Percentiles rank a stretch among this genome's conserved stretches.
Evolutionary conservation across 2,797 vertebrate species (phyloP).

Genomic region (Huso huso): DNA sequence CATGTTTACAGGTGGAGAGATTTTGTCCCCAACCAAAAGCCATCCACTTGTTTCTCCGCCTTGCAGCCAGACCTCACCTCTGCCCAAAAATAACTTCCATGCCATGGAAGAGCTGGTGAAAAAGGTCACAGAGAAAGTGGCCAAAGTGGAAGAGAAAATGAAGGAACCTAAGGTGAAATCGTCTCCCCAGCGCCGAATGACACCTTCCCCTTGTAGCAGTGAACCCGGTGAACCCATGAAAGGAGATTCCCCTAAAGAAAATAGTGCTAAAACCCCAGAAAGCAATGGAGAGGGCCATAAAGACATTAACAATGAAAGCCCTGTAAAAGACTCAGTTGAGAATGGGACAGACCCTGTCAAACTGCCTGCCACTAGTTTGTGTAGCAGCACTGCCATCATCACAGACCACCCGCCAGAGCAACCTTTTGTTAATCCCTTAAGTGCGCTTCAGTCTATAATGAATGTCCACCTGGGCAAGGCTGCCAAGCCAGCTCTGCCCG

Average conservation of each 20-base stretch:
- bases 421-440: conserved; percentile 94
- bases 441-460: conserved; percentile 96
- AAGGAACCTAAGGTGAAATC: conserved; percentile 74
- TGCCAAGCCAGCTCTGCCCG: conserved; percentile 87
- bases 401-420: conserved; percentile 95
- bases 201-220: conserved; percentile 84
- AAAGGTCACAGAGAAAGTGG: conserved; percentile 94
- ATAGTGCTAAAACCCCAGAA: conserved; percentile 74
- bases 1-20: conserved; percentile 76
- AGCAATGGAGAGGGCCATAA: conserved; percentile 61
- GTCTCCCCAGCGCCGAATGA: conserved; percentile 74
- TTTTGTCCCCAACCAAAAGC: conserved; percentile 77
- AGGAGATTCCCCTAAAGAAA: conserved; percentile 70
- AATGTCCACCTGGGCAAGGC: conserved; percentile 96
- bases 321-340: conserved; percentile 67
- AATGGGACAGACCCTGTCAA: conserved; percentile 75
- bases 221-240: conserved; percentile 74
- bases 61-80: conserved; percentile 81
- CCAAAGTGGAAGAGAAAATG: conserved; percentile 92
- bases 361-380: conserved; percentile 60
- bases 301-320: conserved; percentile 69
- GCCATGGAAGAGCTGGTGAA: conserved; percentile 97
- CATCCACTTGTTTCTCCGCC: conserved; percentile 79
- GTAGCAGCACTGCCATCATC: conserved; percentile 90
- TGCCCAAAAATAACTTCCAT: conserved; percentile 92